Percentiles rank a stretch among this genome's conserved stretches.
These are phyloP conservation scores for Eciton burchellii DNA, from an alignment of 1,140 invertebrate genomes.

Conservation along the genomic window DNA sequence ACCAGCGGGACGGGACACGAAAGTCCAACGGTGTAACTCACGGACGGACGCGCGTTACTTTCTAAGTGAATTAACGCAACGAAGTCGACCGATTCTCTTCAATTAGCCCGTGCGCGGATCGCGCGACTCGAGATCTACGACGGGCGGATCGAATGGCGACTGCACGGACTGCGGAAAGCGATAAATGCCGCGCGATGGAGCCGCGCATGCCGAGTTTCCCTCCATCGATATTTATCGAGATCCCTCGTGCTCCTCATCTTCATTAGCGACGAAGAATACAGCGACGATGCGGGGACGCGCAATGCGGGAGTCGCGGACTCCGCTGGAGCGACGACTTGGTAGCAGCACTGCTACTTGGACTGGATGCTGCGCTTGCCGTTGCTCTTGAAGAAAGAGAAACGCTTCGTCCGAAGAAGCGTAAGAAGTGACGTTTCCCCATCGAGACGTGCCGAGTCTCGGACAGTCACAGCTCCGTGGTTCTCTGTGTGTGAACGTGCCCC, in stretches of 20 bases:
- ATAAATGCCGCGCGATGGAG: background rate
- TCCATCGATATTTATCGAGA: background rate
- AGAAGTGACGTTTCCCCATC: constrained; percentile 17
- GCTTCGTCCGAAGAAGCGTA: background rate
- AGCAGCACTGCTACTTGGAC: background rate
- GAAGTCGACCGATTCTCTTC: background rate
- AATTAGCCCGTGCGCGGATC: constrained; percentile 15
- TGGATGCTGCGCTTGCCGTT: background rate
- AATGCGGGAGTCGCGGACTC: background rate
- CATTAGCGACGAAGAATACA: background rate
- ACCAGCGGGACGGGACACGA: constrained; percentile 25
- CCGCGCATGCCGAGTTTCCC: background rate
- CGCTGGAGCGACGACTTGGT: background rate
- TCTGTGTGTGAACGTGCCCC: constrained; percentile 63
- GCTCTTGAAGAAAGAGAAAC: background rate
- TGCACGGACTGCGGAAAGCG: background rate
- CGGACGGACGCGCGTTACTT: constrained; percentile 33
- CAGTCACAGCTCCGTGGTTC: constrained; percentile 18
- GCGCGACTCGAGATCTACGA: background rate
- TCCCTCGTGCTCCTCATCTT: background rate
- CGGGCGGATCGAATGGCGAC: background rate
- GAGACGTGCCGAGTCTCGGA: constrained; percentile 6
- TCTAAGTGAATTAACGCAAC: constrained; percentile 34
- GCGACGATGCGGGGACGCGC: background rate
- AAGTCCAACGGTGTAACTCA: constrained; percentile 43